These are phyloP conservation scores for Cettia cetti DNA, from an alignment of 2,113 vertebrate genomes.

Conservation along the genomic window DNA sequence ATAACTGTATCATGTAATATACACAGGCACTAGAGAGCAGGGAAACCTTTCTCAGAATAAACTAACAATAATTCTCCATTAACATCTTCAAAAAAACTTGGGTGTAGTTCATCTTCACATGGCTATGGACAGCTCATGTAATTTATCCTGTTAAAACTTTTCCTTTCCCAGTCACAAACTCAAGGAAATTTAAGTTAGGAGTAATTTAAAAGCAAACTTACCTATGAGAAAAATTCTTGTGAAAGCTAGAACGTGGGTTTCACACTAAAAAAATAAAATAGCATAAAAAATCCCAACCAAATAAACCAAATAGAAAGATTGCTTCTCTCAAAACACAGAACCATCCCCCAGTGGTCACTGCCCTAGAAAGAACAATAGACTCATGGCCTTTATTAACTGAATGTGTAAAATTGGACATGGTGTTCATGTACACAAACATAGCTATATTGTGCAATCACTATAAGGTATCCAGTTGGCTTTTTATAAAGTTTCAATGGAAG, in stretches of 20 bases:
- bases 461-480: accelerated
- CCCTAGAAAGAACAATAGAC: background rate
- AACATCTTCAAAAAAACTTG: background rate
- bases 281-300: background rate
- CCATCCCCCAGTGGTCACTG: background rate
- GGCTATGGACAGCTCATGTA: background rate
- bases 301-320: background rate
- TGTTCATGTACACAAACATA: background rate
- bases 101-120: background rate
- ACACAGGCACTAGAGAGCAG: background rate
- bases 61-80: background rate
- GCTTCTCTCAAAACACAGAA: background rate
- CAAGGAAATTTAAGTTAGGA: background rate
- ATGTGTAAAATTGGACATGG: accelerated
- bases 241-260: background rate
- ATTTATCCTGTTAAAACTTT: background rate
- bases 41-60: background rate
- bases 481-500: background rate
- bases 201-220: background rate
- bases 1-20: background rate
- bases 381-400: background rate
- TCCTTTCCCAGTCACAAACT: background rate
- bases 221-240: background rate
- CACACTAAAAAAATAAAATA: background rate
- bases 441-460: background rate